phyloP scores from a whole-genome alignment of 2,888 invertebrate genomes.

The Chironomus riparius region DNA sequence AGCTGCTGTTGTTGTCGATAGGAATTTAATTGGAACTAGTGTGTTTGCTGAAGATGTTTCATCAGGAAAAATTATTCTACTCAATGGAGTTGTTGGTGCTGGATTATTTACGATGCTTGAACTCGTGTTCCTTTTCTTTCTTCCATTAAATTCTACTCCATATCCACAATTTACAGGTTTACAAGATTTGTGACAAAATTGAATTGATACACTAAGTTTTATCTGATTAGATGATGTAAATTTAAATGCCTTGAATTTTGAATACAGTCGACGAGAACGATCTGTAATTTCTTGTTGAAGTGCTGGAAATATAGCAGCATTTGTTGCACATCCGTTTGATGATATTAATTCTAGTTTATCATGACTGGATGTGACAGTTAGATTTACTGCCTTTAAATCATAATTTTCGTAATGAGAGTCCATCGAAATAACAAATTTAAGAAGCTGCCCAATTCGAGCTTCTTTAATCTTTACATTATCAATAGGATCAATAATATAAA shows the following conservation, averaged over 20 bases:
- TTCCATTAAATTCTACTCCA: conserved; percentile 37
- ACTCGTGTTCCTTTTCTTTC: conserved; percentile 34
- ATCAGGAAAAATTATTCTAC: conserved; percentile 8
- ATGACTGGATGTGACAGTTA: conserved; percentile 70
- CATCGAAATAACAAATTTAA: conserved; percentile 23
- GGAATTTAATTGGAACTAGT: neutral
- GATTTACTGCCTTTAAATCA: conserved; percentile 67
- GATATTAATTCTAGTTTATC: conserved; percentile 67
- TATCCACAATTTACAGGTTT: conserved; percentile 49
- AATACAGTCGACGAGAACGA: conserved; percentile 44
- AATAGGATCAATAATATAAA: conserved; percentile 51
- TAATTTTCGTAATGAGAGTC: conserved; percentile 28
- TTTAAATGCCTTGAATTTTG: conserved; percentile 74
- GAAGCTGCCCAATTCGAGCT: conserved; percentile 53
- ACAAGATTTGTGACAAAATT: conserved; percentile 67
- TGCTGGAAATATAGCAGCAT: conserved; percentile 48
- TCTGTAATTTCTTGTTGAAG: conserved; percentile 40
- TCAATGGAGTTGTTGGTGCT: neutral
- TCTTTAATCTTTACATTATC: conserved; percentile 52
- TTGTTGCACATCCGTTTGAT: conserved; percentile 70
- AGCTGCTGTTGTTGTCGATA: neutral
- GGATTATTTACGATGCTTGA: neutral
- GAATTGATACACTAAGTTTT: conserved; percentile 70
- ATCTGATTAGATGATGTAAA: conserved; percentile 78
- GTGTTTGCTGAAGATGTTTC: neutral